Percentiles rank a stretch among this genome's conserved stretches.
Evolutionary conservation across 2,113 vertebrate species (phyloP).

Genomic region (Petroica traversi): DNA sequence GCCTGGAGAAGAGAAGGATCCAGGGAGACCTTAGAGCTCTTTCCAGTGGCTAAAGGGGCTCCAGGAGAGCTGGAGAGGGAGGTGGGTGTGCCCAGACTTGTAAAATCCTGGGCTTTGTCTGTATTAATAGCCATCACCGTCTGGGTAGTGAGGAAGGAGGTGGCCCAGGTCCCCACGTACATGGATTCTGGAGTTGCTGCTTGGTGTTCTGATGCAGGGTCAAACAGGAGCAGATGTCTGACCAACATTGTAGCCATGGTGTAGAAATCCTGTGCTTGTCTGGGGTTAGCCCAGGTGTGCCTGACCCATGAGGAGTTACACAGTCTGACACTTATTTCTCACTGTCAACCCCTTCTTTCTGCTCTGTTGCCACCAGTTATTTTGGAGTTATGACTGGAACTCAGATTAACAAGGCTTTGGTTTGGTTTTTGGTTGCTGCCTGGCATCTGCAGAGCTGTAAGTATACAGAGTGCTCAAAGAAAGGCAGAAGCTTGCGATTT

Average conservation of each 20-base stretch:
- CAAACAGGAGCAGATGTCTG: not conserved
- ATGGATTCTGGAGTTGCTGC: not conserved
- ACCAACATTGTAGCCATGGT: accelerated
- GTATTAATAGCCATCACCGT: not conserved
- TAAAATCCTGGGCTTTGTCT: not conserved
- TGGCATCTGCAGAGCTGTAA: not conserved
- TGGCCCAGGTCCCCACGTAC: not conserved
- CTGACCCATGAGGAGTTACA: too few species aligned
- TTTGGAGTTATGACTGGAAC: not conserved
- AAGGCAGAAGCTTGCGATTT: not conserved
- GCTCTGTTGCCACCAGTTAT: not conserved
- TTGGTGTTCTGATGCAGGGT: accelerated
- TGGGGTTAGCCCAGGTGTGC: too few species aligned
- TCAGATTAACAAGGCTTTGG: not conserved
- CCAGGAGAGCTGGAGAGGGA: not conserved
- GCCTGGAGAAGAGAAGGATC: not conserved
- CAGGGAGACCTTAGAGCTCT: not conserved
- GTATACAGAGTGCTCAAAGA: too few species aligned
- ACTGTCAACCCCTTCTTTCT: too few species aligned
- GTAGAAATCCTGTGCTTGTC: not conserved
- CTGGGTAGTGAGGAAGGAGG: not conserved
- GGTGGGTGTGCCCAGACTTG: not conserved
- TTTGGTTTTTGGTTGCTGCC: not conserved
- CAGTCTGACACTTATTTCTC: too few species aligned
- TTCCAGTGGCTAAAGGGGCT: not conserved